Base-by-base conservation (phyloP, 2,888 invertebrate species). In the Mesorhabditis spiculigera region DNA sequence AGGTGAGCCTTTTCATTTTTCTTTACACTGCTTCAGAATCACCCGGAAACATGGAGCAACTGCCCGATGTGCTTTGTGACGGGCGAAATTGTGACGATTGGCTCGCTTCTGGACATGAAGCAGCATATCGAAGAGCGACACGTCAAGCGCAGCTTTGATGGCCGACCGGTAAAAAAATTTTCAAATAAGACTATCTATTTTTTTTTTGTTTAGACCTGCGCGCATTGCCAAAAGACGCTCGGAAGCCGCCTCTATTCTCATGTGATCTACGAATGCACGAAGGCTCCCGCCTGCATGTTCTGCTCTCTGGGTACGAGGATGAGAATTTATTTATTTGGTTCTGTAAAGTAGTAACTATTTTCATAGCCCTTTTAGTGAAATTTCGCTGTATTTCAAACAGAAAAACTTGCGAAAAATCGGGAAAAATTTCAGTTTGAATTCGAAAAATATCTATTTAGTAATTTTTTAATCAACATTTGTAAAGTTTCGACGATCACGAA, bases 181-280 rank as follows among this genome's bases (percentile, higher is more conserved):
- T 28, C 28, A 28, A 28, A 28, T 28, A 1, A 3, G 28, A 50
- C 58, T 1, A 50, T 50, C 8, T 50, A 13, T 50, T n/a, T 2
- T 50, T 50, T n/a, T 2, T 50, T n/a, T 50, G 8, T 50, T 50
- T n/a, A 50, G 58, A 13, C 8, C 58, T 50, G 58, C 58, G n/a
- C 58, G 10, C n/a, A 50, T n/a, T 50, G 58, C 58, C n/a, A 10
- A n/a, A 10, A n/a, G n/a, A 13, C 10, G 8, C 58, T 50, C 58
- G 58, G n/a, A n/a, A 50, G n/a, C 8, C 58, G 58, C 58, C 10
- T 50, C 10, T 50, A 50, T n/a, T 13, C 10, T 50, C 58, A 50
- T 50, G 58, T 50, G 10, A 50, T 50, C 58, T 50, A 50, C n/a
- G 58, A 50, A 50, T 50, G 58, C 58, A 50, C 58, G 58, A n/a